phyloP scores from a whole-genome alignment of 2,797 vertebrate genomes.

The Sebastes reedi region DNA sequence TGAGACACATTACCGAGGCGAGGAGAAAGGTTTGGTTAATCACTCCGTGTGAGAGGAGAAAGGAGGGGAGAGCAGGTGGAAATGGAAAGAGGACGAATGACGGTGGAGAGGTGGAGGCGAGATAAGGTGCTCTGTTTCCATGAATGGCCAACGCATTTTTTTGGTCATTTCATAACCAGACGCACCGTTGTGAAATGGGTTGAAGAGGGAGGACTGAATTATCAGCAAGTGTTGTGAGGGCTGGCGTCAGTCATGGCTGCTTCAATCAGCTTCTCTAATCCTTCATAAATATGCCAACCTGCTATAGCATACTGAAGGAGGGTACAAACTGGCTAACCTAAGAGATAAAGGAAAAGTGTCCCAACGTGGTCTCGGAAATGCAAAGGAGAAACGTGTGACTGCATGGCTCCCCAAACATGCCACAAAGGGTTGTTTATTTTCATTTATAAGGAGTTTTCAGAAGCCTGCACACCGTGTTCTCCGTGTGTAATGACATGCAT shows the following conservation, averaged over 20 bases:
- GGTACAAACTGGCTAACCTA: neutral
- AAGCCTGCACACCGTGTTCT: neutral
- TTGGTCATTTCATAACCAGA: slow-evolving; percentile 22
- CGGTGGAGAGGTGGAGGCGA: neutral
- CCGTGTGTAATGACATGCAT: neutral
- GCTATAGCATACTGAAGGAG: neutral
- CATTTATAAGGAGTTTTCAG: neutral
- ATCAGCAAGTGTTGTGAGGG: slow-evolving; percentile 1
- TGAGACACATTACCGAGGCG: slow-evolving; percentile 13
- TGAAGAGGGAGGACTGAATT: slow-evolving; percentile 14
- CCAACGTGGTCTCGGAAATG: neutral
- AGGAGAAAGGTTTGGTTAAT: slow-evolving; percentile 22
- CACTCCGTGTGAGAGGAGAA: slow-evolving; percentile 14
- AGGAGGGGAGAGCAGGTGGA: neutral
- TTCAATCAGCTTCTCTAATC: slow-evolving; percentile 2
- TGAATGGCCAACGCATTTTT: slow-evolving; percentile 29
- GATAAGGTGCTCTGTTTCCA: slow-evolving; percentile 27
- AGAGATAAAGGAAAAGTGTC: neutral
- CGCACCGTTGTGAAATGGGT: neutral
- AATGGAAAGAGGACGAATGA: slow-evolving; percentile 13
- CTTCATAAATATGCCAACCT: neutral
- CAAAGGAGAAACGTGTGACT: neutral
- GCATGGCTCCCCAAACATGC: neutral
- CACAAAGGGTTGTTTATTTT: neutral
- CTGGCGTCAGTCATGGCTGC: neutral